Percentiles rank a stretch among this genome's conserved stretches.
These are phyloP conservation scores for Lepus europaeus DNA, from an alignment of 2,113 vertebrate genomes.

Conservation along the genomic window DNA sequence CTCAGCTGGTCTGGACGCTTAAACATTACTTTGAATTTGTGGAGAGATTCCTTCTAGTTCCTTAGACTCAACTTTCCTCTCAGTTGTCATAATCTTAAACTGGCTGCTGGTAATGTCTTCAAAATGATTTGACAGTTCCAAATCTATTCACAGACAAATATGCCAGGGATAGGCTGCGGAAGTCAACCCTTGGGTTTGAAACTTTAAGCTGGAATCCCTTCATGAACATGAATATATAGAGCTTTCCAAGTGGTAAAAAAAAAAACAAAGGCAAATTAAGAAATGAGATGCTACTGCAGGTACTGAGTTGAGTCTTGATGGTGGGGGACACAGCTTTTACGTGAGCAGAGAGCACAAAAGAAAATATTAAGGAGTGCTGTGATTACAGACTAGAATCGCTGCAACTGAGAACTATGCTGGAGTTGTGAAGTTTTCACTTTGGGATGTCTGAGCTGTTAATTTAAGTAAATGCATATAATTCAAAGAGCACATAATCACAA, in stretches of 20 bases:
- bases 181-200: constrained; percentile 60
- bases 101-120: constrained; percentile 78
- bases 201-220: constrained; percentile 65
- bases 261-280: not conserved
- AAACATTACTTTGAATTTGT: constrained; percentile 74
- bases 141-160: constrained; percentile 82
- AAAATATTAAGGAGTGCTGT: not conserved
- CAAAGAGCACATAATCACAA: not conserved
- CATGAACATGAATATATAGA: constrained; percentile 28
- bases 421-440: not conserved
- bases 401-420: not conserved
- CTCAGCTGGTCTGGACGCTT: constrained; percentile 42
- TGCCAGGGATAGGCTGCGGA: constrained; percentile 61
- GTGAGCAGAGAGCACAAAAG: not conserved
- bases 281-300: not conserved
- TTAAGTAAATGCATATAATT: not conserved
- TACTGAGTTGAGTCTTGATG: not conserved
- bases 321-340: not conserved
- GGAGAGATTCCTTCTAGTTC: constrained; percentile 21
- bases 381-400: not conserved
- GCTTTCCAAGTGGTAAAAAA: not conserved
- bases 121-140: constrained; percentile 74
- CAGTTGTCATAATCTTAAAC: constrained; percentile 80
- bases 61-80: constrained; percentile 70
- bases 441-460: not conserved